A percentile compares a stretch with the other conserved stretches of the same genome.
Conservation (phyloP, 2,888 invertebrate species). For the Drosophila longiperda region DNA sequence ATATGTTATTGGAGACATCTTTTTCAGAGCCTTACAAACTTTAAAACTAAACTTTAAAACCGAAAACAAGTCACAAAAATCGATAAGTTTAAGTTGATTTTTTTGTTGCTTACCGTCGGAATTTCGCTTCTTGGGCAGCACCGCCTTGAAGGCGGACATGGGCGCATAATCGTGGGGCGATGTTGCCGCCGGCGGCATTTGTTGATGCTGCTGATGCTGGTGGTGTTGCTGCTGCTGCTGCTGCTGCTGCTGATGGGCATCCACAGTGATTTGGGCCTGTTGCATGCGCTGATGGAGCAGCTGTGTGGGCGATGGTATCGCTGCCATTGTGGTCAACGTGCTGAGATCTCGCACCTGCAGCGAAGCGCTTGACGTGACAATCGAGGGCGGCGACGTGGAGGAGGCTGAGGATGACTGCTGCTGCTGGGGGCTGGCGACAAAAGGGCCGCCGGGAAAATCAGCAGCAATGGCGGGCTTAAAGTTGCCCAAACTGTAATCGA, state of each 20-base stretch:
- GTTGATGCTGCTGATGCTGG: conserved; percentile 59
- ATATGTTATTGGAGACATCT: not conserved
- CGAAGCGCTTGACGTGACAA: conserved; percentile 43
- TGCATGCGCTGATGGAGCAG: conserved; percentile 80
- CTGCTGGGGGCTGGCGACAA: conserved; percentile 69
- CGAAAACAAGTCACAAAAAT: not conserved
- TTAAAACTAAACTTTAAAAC: not conserved
- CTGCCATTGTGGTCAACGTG: conserved; percentile 79
- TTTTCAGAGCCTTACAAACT: not conserved
- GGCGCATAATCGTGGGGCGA: conserved; percentile 79
- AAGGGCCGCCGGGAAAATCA: conserved; percentile 81
- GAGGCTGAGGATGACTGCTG: conserved; percentile 44
- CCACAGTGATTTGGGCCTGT: conserved; percentile 66
- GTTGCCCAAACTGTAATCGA: conserved; percentile 84
- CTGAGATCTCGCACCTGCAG: conserved; percentile 83
- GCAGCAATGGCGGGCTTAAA: conserved; percentile 82
- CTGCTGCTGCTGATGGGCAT: conserved; percentile 68
- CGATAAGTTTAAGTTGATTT: not conserved
- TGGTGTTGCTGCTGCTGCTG: conserved; percentile 50
- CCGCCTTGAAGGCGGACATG: conserved; percentile 85
- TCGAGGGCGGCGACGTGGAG: conserved; percentile 57
- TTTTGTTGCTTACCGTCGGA: conserved; percentile 83
- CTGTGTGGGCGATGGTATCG: conserved; percentile 80
- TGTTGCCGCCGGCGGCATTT: conserved; percentile 69
- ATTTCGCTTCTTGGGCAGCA: conserved; percentile 84